Percentiles rank a stretch among this genome's conserved stretches.
Evolutionary conservation across 1,140 invertebrate species (phyloP).

Genomic region (Eciton burchellii): DNA sequence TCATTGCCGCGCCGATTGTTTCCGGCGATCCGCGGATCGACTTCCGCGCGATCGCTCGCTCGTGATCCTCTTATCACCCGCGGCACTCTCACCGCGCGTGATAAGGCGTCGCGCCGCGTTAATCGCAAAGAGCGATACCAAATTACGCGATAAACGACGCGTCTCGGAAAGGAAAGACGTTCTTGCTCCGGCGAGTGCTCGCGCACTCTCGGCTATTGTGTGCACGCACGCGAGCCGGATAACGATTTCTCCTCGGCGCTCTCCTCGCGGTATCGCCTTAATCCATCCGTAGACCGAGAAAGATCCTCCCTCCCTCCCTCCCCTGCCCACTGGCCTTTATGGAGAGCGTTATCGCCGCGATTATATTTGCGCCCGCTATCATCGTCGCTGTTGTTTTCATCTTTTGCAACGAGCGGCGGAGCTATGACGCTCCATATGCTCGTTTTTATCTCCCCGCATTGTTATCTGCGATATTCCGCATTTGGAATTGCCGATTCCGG

Average conservation of each 20-base stretch:
- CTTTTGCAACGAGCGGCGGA: background rate
- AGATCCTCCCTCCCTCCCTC: no score
- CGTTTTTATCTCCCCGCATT: background rate
- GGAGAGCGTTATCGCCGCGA: constrained; percentile 20
- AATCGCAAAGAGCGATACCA: constrained; percentile 10
- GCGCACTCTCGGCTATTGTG: constrained; percentile 24
- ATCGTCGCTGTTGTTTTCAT: constrained; percentile 24
- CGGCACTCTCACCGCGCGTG: background rate
- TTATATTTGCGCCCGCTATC: constrained; percentile 26
- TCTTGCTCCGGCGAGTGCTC: constrained; percentile 2
- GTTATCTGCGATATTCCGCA: no score
- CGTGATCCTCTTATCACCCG: background rate
- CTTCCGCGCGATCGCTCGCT: no score
- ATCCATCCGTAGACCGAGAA: constrained; percentile 38
- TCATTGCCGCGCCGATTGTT: background rate
- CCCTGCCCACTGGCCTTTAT: background rate
- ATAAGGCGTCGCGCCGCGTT: constrained; percentile 15
- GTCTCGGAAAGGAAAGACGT: constrained; percentile 6
- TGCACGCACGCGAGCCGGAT: constrained; percentile 25
- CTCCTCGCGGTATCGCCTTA: constrained; percentile 8
- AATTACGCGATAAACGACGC: constrained; percentile 33
- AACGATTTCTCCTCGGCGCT: constrained; percentile 26
- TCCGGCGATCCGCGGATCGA: no score
- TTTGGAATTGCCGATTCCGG: background rate
- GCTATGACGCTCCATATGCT: background rate